Conservation (phyloP, 1,140 invertebrate species). For the Laupala kohalensis region DNA sequence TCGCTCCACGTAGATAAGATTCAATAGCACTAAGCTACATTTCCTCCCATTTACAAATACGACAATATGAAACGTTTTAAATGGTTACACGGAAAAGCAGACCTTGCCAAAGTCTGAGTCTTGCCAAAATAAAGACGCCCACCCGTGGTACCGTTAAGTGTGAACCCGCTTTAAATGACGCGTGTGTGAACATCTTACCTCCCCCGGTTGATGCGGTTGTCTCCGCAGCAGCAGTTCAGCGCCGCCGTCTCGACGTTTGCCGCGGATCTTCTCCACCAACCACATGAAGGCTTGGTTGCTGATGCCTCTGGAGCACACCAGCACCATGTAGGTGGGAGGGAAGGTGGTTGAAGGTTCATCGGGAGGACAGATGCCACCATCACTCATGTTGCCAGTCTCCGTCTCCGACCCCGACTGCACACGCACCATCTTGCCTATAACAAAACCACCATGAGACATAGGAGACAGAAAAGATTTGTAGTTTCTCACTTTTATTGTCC, state of each 20-base stretch:
- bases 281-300: slow-evolving; percentile 37
- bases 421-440: not conserved
- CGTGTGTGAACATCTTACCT: too few relatives aligned
- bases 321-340: slow-evolving; percentile 37
- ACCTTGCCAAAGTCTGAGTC: too few relatives aligned
- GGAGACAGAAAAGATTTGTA: too few relatives aligned
- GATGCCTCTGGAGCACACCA: slow-evolving; percentile 33
- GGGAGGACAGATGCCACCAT: not conserved
- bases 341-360: slow-evolving; percentile 18
- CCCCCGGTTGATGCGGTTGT: slow-evolving; percentile 31
- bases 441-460: not conserved
- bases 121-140: too few relatives aligned
- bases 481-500: too few relatives aligned
- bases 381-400: slow-evolving; percentile 1
- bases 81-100: too few relatives aligned
- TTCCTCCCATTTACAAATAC: too few relatives aligned
- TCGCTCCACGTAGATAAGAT: too few relatives aligned
- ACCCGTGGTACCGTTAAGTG: too few relatives aligned
- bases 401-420: not conserved
- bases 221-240: slow-evolving; percentile 41
- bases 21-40: too few relatives aligned
- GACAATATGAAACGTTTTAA: too few relatives aligned
- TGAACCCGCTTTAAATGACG: too few relatives aligned
- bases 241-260: slow-evolving; percentile 37
- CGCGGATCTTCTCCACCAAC: slow-evolving; percentile 40